Evolutionary conservation across 2,113 vertebrate genomes (phyloP).

Genomic region (Chloroceryle aenea): DNA sequence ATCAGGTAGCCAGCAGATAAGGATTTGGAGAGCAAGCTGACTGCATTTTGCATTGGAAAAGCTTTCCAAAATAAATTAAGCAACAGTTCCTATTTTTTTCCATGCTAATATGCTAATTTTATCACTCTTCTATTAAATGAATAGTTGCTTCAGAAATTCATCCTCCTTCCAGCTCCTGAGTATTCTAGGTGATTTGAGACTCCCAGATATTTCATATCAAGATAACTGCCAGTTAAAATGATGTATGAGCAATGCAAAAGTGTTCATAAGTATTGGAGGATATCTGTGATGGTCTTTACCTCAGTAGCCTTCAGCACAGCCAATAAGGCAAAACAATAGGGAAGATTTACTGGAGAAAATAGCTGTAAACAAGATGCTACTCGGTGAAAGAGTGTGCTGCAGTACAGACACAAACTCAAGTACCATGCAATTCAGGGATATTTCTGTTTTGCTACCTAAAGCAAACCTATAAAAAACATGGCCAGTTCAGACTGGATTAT

Average conservation of each 20-base stretch:
- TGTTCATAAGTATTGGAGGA: neutral
- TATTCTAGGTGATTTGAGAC: neutral
- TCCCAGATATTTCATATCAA: slow-evolving; percentile 9
- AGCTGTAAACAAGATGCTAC: slow-evolving; percentile 4
- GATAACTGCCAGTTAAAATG: slow-evolving; percentile 43
- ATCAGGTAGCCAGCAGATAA: neutral
- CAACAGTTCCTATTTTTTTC: neutral
- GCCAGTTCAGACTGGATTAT: neutral
- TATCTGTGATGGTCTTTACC: neutral
- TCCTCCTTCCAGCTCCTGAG: neutral
- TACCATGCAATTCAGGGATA: neutral
- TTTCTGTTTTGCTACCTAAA: neutral
- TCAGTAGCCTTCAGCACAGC: neutral
- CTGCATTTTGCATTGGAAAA: neutral
- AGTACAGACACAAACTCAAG: neutral
- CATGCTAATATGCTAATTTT: neutral
- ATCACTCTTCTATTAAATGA: neutral
- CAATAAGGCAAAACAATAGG: slow-evolving; percentile 6
- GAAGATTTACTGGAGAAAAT: neutral
- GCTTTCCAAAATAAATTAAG: neutral
- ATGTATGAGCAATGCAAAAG: neutral
- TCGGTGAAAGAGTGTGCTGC: neutral
- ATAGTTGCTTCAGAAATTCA: neutral
- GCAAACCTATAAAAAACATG: neutral
- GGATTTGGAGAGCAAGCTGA: neutral